Evolutionary conservation across 1,140 invertebrate species (phyloP).

Genomic region (Diachasmimorpha longicaudata): DNA sequence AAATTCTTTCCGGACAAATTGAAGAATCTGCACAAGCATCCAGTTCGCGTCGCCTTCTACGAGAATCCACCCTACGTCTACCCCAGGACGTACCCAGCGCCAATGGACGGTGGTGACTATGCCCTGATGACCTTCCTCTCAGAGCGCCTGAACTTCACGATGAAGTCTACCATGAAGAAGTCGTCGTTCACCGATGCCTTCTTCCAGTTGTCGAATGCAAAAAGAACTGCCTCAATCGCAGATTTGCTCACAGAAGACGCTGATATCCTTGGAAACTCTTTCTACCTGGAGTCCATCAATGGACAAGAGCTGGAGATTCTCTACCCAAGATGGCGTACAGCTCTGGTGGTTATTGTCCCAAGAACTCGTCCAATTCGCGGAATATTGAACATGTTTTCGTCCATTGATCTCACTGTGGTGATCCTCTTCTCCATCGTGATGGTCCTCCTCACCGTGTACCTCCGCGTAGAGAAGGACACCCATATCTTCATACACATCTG

Average conservation of each 20-base stretch:
- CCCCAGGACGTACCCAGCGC: not conserved
- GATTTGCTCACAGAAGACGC: slow-evolving; percentile 21
- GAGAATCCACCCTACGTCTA: slow-evolving; percentile 9
- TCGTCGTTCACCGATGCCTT: not conserved
- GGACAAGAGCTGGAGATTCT: slow-evolving; percentile 1
- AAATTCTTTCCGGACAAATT: slow-evolving; percentile 30
- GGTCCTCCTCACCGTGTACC: not conserved
- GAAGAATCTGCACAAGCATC: slow-evolving; percentile 17
- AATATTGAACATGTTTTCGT: not conserved
- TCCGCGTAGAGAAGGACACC: not conserved
- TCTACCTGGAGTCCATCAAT: not conserved
- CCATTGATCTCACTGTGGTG: not conserved
- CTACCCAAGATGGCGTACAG: slow-evolving; percentile 25
- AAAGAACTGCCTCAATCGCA: not conserved
- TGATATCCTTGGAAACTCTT: slow-evolving; percentile 23
- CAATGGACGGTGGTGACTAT: slow-evolving; percentile 19
- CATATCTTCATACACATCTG: slow-evolving; percentile 9
- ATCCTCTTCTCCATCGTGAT: not conserved
- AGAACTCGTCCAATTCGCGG: slow-evolving; percentile 3
- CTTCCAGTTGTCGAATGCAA: slow-evolving; percentile 8
- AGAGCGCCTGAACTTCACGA: slow-evolving; percentile 25
- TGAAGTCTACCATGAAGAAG: not conserved
- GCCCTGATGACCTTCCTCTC: slow-evolving; percentile 10
- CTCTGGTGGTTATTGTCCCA: slow-evolving; percentile 11
- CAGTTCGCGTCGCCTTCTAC: slow-evolving; percentile 16